Base-by-base conservation (phyloP, 2,113 vertebrate genomes). In the Ginglymostoma cirratum region DNA sequence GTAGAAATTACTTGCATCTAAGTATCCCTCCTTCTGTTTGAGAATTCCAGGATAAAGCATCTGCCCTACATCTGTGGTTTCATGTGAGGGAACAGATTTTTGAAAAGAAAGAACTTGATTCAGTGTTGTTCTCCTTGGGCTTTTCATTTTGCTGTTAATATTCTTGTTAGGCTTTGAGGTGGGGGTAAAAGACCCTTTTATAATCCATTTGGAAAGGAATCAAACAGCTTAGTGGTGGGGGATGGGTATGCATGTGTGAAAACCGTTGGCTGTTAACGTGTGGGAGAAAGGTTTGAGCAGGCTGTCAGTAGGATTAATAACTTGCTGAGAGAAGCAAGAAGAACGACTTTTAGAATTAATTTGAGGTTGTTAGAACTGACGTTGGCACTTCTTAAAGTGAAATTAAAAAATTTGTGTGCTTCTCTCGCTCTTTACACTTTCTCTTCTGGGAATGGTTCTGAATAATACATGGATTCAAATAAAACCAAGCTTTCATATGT, bases 121-220 rank as follows among this genome's bases (percentile, higher is more conserved):
- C 45, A 72, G 66, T 27, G 34, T 34, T 61, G 87, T 30, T 70
- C 94, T 52, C 24, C 48, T 70, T 76, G 42, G 14, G 94, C 69
- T 52, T 72, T 95, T 95, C 3, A 76, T 95, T 72, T 95, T 76
- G 23, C 67, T 52, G 5, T 30, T 72, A 72, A 45, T 72, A 95
- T 72, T 38, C 61, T 92, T 93, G 55, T 38, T 66, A n/a, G 52
- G 48, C 65, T 48, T 95, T 95, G 45, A 15, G 23, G 67, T 38
- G 94, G 4, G n/a, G n/a, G 21, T 94, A 19, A 30, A 95, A 48
- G 0, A 27, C 67, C 89, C 69, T 19, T 45, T 70, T 95, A 34
- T 95, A 69, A 72, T 95, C 72, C 42, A 76, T 72, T 76, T 95
- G 94, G 94, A 95, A 27, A 76, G 45, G 67, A 52, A 45, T 94